These are phyloP conservation scores for Rhingia campestris DNA, from an alignment of 2,888 invertebrate genomes.

Conservation along the genomic window DNA sequence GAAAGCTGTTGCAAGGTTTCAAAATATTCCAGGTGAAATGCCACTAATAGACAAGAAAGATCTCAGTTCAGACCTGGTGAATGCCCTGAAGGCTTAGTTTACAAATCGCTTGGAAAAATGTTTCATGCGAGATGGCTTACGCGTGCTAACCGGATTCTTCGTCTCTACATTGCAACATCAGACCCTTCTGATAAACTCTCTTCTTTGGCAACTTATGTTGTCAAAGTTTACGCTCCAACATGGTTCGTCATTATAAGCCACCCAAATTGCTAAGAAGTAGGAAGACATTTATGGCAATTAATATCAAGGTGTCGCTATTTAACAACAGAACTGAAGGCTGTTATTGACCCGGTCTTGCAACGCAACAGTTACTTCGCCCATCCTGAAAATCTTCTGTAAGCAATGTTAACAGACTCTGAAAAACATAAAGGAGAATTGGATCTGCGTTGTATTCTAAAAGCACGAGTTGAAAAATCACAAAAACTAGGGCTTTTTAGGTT, in stretches of 20 bases:
- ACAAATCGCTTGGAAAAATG: too few species aligned
- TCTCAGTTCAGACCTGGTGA: conserved; percentile 25
- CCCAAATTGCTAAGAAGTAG: too few species aligned
- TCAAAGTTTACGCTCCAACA: too few species aligned
- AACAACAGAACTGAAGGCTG: too few species aligned
- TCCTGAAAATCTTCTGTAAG: conserved; percentile 7
- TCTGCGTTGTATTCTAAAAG: conserved; percentile 11
- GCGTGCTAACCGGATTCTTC: conserved; percentile 6
- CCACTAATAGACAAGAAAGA: conserved; percentile 10
- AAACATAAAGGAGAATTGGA: neutral
- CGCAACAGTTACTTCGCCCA: neutral
- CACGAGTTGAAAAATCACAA: neutral
- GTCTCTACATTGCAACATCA: conserved; percentile 5
- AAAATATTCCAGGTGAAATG: conserved; percentile 7
- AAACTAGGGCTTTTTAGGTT: conserved; percentile 4
- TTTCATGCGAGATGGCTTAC: conserved; percentile 9
- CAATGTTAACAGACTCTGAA: conserved; percentile 1
- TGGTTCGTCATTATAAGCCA: too few species aligned
- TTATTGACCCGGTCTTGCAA: neutral
- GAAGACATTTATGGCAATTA: too few species aligned
- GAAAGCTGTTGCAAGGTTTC: conserved; percentile 1
- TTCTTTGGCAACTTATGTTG: too few species aligned
- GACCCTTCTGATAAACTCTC: too few species aligned
- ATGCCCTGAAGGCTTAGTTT: too few species aligned
- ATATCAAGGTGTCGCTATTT: too few species aligned